phyloP scores from a whole-genome alignment of 92 coral and sea anemone genomes.

The Montipora capitata region DNA sequence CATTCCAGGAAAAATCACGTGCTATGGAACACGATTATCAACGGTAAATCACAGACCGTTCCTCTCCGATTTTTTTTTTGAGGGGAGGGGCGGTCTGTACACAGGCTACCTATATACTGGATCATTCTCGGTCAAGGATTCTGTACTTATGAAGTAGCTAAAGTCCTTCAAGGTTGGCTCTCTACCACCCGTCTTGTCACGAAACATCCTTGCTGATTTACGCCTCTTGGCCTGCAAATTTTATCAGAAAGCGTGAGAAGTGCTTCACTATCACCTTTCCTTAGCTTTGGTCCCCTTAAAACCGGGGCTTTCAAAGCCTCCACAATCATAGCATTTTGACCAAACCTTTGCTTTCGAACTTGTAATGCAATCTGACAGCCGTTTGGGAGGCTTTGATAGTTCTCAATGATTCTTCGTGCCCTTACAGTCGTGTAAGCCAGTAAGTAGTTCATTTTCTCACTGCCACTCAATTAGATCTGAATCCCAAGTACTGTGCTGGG shows the following conservation, averaged over 20 bases:
- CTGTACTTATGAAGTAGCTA: too few relatives aligned
- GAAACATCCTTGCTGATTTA: too few relatives aligned
- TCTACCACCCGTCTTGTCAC: constrained; percentile 1
- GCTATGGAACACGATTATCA: too few relatives aligned
- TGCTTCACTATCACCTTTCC: constrained; percentile 29
- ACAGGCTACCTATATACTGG: too few relatives aligned
- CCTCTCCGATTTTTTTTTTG: too few relatives aligned
- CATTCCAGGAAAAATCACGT: too few relatives aligned
- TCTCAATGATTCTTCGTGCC: constrained; percentile 39
- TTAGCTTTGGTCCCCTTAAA: constrained; percentile 11
- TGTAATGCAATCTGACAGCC: constrained; percentile 41
- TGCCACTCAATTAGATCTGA: constrained; percentile 32
- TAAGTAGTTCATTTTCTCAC: constrained; percentile 2
- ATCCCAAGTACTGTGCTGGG: constrained; percentile 25
- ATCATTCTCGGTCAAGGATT: too few relatives aligned
- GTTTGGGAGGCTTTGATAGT: constrained; percentile 50
- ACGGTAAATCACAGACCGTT: too few relatives aligned
- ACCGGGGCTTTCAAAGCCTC: constrained; percentile 63
- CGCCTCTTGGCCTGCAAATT: background rate
- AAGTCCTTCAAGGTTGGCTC: too few relatives aligned
- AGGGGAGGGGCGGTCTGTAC: too few relatives aligned
- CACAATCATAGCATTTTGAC: constrained; percentile 57
- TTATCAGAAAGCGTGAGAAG: constrained; percentile 56
- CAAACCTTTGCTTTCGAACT: constrained; percentile 38
- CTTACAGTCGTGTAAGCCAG: constrained; percentile 36